Evolutionary conservation across 1,140 invertebrate species (phyloP).

Genomic region (Anoplophora glabripennis): DNA sequence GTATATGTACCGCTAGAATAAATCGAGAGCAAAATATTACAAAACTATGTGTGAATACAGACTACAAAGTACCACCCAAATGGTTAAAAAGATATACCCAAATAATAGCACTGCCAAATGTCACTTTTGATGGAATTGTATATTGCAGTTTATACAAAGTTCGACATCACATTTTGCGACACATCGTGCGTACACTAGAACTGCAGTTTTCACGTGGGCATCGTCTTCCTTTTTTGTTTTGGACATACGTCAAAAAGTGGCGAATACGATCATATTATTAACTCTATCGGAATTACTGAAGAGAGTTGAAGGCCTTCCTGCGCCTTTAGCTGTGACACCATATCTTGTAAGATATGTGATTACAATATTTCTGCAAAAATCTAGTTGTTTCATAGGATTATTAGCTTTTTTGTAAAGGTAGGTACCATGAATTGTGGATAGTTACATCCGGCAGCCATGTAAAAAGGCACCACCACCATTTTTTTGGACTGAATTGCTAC

Average conservation of each 20-base stretch:
- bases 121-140: constrained; percentile 16
- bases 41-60: too few species aligned
- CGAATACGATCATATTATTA: constrained; percentile 16
- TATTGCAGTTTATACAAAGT: constrained; percentile 24
- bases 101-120: too few species aligned
- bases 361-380: constrained; percentile 33
- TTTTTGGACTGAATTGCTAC: constrained; percentile 43
- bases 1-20: too few species aligned
- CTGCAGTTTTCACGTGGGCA: constrained; percentile 20
- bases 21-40: too few species aligned
- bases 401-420: constrained; percentile 34
- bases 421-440: constrained; percentile 43
- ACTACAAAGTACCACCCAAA: too few species aligned
- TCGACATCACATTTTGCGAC: constrained; percentile 24
- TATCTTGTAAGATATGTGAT: constrained; percentile 26
- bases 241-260: constrained; percentile 18
- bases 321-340: constrained; percentile 18
- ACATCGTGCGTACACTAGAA: constrained; percentile 17
- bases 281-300: constrained; percentile 17
- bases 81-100: too few species aligned
- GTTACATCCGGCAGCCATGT: constrained; percentile 39
- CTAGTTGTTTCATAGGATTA: constrained; percentile 23
- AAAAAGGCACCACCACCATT: constrained; percentile 46
- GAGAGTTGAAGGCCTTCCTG: constrained; percentile 9
- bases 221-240: constrained; percentile 26